A percentile compares a stretch with the other conserved stretches of the same genome.
These are phyloP conservation scores for Furcula furcula DNA, from an alignment of 2,888 invertebrate species.

Conservation along the genomic window DNA sequence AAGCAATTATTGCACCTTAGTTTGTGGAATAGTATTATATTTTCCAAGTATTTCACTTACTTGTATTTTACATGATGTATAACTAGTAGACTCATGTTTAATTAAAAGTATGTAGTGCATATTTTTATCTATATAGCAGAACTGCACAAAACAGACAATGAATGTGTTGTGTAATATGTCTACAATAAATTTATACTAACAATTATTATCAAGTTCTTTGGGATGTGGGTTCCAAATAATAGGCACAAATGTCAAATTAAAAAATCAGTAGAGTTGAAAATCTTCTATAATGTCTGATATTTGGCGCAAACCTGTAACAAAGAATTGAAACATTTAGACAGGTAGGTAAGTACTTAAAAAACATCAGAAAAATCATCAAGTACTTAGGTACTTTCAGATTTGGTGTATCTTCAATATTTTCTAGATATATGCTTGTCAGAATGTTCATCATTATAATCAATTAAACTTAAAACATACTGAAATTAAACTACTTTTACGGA, in stretches of 20 bases:
- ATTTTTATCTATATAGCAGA: conserved; percentile 9
- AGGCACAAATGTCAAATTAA: conserved; percentile 2
- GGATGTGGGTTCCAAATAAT: conserved; percentile 28
- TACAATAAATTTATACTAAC: background rate
- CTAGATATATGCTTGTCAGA: conserved; percentile 69
- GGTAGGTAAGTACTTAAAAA: too few relatives aligned
- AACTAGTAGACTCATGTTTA: conserved; percentile 57
- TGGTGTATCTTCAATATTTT: conserved; percentile 49
- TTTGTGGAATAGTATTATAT: too few relatives aligned
- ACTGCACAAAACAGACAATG: background rate
- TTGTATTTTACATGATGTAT: conserved; percentile 66
- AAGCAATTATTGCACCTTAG: too few relatives aligned
- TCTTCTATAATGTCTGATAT: too few relatives aligned
- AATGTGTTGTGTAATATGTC: too few relatives aligned
- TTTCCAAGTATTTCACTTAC: conserved; percentile 43
- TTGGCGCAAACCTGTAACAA: too few relatives aligned
- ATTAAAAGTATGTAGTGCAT: conserved; percentile 68
- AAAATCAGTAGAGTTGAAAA: too few relatives aligned
- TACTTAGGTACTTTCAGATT: conserved; percentile 42
- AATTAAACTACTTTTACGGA: too few relatives aligned
- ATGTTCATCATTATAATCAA: conserved; percentile 40
- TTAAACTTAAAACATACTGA: too few relatives aligned
- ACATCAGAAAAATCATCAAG: too few relatives aligned
- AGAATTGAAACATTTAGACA: too few relatives aligned
- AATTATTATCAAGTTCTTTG: conserved; percentile 10